phyloP scores from a whole-genome alignment of 2,888 invertebrate genomes.

The Drosophila borborema region DNA sequence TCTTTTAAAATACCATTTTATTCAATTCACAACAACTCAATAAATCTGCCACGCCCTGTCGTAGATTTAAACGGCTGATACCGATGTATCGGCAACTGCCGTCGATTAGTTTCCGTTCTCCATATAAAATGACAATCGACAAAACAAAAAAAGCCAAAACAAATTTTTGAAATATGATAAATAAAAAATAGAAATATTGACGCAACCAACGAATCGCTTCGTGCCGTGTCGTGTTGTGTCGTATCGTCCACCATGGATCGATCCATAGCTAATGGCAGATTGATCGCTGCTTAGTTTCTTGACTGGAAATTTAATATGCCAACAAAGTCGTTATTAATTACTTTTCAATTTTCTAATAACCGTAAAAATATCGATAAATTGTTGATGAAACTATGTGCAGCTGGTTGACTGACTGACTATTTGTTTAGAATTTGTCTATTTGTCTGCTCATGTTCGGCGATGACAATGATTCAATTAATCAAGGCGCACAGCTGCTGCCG shows the following conservation, averaged over 20 bases:
- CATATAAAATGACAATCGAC: conserved; percentile 50
- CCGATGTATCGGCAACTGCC: conserved; percentile 1
- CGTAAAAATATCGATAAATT: conserved; percentile 68
- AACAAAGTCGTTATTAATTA: conserved; percentile 71
- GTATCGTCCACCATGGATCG: conserved; percentile 23
- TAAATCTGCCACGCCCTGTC: conserved; percentile 60
- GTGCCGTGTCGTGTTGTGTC: not conserved
- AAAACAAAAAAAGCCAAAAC: not conserved
- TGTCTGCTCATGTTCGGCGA: conserved; percentile 39
- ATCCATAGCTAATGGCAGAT: conserved; percentile 54
- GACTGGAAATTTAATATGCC: conserved; percentile 60
- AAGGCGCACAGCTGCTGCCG: conserved; percentile 23
- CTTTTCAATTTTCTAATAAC: conserved; percentile 69
- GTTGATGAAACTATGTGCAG: conserved; percentile 17
- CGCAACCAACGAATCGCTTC: conserved; percentile 14
- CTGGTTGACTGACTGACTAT: conserved; percentile 22
- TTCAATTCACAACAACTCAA: conserved; percentile 40
- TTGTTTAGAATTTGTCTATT: conserved; percentile 27
- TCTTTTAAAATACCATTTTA: conserved; percentile 40
- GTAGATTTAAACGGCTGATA: conserved; percentile 31
- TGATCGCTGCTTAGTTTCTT: conserved; percentile 45
- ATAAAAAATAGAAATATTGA: conserved; percentile 34
- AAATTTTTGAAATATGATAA: not conserved
- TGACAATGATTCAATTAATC: conserved; percentile 75
- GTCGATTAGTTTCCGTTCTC: conserved; percentile 17